Conservation (phyloP, 1,140 invertebrate species). For the Caenorhabditis latens region DNA sequence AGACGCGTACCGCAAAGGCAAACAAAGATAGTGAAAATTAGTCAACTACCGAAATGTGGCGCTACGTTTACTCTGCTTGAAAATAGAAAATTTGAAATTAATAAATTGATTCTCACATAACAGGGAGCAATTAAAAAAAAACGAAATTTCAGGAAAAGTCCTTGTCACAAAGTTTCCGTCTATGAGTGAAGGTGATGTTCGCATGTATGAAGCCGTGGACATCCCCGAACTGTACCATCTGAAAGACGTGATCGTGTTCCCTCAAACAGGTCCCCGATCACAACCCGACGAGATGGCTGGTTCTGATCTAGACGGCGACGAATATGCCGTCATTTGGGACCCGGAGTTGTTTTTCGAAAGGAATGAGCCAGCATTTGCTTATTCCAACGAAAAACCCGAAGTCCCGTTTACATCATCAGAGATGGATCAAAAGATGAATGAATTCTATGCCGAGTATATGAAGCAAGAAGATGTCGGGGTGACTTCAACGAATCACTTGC, state of each 20-base stretch:
- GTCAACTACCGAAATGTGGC: too few species aligned
- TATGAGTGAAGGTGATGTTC: constrained; percentile 76
- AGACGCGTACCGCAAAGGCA: too few species aligned
- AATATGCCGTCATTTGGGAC: constrained; percentile 77
- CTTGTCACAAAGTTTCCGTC: constrained; percentile 78
- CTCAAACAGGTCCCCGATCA: constrained; percentile 74
- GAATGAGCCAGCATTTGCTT: constrained; percentile 67
- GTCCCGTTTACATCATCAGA: not conserved
- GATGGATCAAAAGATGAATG: constrained; percentile 60
- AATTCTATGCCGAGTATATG: constrained; percentile 69
- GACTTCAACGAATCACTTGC: constrained; percentile 70
- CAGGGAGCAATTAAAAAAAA: too few species aligned
- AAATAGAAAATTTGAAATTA: too few species aligned
- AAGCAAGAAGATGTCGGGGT: constrained; percentile 71
- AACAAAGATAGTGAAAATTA: too few species aligned
- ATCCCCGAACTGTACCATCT: constrained; percentile 74
- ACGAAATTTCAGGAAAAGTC: constrained; percentile 61
- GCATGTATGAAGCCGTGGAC: constrained; percentile 75
- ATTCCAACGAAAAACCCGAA: not conserved
- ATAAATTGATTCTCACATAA: too few species aligned
- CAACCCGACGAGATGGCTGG: constrained; percentile 78
- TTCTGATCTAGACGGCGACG: constrained; percentile 77
- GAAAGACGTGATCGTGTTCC: constrained; percentile 78
- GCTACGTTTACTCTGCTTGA: too few species aligned
- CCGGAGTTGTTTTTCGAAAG: constrained; percentile 69